These are phyloP conservation scores for Cataglyphis albicans DNA, from an alignment of 2,888 invertebrate species.

Conservation along the genomic window DNA sequence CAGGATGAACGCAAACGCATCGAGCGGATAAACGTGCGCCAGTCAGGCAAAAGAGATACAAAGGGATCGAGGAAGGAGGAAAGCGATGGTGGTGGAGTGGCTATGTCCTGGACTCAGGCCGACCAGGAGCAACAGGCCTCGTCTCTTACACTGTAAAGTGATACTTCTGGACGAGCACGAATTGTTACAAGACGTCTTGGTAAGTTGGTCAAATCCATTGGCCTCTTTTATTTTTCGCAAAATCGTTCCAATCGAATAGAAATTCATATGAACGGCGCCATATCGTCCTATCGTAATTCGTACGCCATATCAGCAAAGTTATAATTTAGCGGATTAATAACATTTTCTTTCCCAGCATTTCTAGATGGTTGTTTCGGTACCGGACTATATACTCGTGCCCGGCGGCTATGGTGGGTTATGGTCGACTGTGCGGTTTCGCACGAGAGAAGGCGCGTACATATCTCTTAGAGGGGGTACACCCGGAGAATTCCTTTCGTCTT, in stretches of 20 bases:
- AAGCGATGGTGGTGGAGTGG: slow-evolving; percentile 85
- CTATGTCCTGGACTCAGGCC: slow-evolving; percentile 85
- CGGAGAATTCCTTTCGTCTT: slow-evolving; percentile 68
- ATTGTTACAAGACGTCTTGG: slow-evolving; percentile 95
- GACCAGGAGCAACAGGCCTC: slow-evolving; percentile 88
- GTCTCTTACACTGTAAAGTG: slow-evolving; percentile 92
- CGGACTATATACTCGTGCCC: slow-evolving; percentile 59
- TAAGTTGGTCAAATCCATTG: slow-evolving; percentile 85
- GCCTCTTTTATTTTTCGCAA: background rate
- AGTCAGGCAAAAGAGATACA: slow-evolving; percentile 22
- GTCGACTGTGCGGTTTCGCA: slow-evolving; percentile 62
- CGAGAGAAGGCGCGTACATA: slow-evolving; percentile 65
- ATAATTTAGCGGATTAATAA: slow-evolving; percentile 72
- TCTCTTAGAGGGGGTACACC: slow-evolving; percentile 65
- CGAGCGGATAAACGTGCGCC: slow-evolving; percentile 69
- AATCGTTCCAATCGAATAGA: background rate
- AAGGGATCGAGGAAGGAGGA: slow-evolving; percentile 66
- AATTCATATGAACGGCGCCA: background rate
- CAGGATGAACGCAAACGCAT: slow-evolving; percentile 74
- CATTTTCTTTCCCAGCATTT: slow-evolving; percentile 66
- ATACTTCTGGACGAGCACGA: slow-evolving; percentile 96
- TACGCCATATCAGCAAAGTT: slow-evolving; percentile 56
- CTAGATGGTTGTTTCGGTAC: slow-evolving; percentile 44
- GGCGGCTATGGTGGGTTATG: slow-evolving; percentile 71
- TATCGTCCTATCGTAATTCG: slow-evolving; percentile 26